Evolutionary conservation across 1,140 invertebrate species (phyloP), one percentile per base, ranked within the genome.

Genomic region (Drosophila arawakana): DNA sequence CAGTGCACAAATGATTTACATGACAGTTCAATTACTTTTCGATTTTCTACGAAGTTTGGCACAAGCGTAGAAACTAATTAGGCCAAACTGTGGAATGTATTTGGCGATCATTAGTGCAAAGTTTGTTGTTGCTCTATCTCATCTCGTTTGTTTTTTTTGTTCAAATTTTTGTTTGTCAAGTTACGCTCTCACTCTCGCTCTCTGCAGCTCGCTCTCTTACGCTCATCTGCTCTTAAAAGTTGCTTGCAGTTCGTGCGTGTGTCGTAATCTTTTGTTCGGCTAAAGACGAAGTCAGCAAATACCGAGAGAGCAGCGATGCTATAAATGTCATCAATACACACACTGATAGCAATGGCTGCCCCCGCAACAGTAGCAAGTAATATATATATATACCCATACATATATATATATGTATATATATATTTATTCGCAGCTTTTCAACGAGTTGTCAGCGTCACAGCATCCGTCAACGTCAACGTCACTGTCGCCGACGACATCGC

Each of bases 401-500:
- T 15, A 21, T 46, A 30, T 30, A 5, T 30, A 1, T 30, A 5
- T 15, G 21, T 15, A 47, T 15, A 5, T 30, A 5, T 30, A 30
- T 30, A 30, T 46, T 3, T 15, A 18, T 18, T 15, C 44, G 15
- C 15, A 25, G 13, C 49, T 3, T 30, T 10, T 25, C n/a, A 50
- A 18, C 21, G 25, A 50, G 39, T 11, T 41, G 41, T 43, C 11
- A 43, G n/a, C 11, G n/a, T 43, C 41, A 43, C 11, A 52, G 55
- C 44, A 68, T 68, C 34, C 65, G 65, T 59, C 41, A 43, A 43
- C 41, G 41, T 43, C 65, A 67, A 44, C 62, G 49, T 55, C 35
- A 43, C 50, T 30, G 49, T 7, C 30, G 39, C 21, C 50, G 52
- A 34, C 15, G 58, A 44, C 62, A 37, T 55, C 35, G 30, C 50